Percentiles rank a stretch among this genome's conserved stretches.
Evolutionary conservation across 2,797 vertebrate genomes (phyloP).

Genomic region (Pantherophis alleghaniensis): DNA sequence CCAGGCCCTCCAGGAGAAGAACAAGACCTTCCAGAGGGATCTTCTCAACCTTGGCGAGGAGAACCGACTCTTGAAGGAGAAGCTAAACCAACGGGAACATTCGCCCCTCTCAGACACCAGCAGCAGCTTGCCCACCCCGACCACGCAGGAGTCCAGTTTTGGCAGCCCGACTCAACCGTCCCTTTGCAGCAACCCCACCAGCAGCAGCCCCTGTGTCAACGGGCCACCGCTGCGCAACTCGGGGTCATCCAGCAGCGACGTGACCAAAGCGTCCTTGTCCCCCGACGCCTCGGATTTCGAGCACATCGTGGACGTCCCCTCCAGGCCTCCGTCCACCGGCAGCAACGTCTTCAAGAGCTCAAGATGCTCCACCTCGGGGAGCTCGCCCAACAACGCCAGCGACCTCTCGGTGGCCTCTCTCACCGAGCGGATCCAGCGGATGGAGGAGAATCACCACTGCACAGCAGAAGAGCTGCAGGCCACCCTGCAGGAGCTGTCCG

Average conservation of each 20-base stretch:
- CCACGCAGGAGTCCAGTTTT: constrained; percentile 72
- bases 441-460: constrained; percentile 97
- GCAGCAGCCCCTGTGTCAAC: constrained; percentile 48
- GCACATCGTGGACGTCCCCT: constrained; percentile 82
- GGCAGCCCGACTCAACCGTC: constrained; percentile 69
- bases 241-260: constrained; percentile 82
- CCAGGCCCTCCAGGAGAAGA: constrained; percentile 85
- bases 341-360: constrained; percentile 73
- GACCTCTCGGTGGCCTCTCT: constrained; percentile 86
- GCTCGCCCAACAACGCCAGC: constrained; percentile 68
- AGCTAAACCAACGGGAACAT: constrained; percentile 81
- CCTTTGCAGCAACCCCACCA: constrained; percentile 68
- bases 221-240: constrained; percentile 76
- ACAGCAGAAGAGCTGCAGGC: constrained; percentile 94
- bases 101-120: constrained; percentile 76
- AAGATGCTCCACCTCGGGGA: constrained; percentile 66
- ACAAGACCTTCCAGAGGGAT: constrained; percentile 85
- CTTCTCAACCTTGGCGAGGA: constrained; percentile 85
- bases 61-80: constrained; percentile 87
- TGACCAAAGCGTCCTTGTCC: constrained; percentile 87
- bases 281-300: constrained; percentile 91
- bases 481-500: constrained; percentile 91
- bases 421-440: constrained; percentile 89
- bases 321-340: constrained; percentile 79
- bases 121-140: constrained; percentile 73